These are phyloP conservation scores for Sebastolobus alascanus DNA, from an alignment of 2,797 vertebrate genomes.

Conservation along the genomic window DNA sequence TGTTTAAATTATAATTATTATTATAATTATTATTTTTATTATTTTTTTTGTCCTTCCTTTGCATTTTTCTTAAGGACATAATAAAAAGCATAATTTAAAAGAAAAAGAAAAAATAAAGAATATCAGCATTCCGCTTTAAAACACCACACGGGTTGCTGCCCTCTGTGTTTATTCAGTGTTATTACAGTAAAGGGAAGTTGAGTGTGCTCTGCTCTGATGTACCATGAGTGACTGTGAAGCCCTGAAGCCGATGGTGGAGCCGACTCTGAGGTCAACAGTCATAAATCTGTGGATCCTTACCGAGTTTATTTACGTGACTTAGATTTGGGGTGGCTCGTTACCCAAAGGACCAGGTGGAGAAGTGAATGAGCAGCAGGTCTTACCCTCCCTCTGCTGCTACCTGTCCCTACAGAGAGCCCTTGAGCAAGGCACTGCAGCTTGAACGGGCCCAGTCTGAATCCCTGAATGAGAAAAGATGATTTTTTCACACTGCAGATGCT, in stretches of 20 bases:
- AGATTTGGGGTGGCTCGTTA: conserved; percentile 26
- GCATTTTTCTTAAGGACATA: too few relatives aligned
- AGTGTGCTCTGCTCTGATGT: neutral
- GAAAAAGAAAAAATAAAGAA: too few relatives aligned
- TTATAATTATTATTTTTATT: too few relatives aligned
- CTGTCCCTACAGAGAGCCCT: neutral
- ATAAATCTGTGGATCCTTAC: conserved; percentile 3
- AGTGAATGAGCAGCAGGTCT: neutral
- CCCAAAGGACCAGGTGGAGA: conserved; percentile 27
- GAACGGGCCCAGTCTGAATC: neutral
- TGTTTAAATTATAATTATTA: too few relatives aligned
- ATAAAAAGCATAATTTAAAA: too few relatives aligned
- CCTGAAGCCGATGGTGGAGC: conserved; percentile 41
- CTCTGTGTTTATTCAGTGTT: neutral
- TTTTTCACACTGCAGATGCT: too few relatives aligned
- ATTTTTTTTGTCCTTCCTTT: too few relatives aligned
- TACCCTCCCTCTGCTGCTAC: fast-evolving
- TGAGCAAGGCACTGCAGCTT: conserved; percentile 21
- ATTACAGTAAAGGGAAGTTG: fast-evolving
- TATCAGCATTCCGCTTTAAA: neutral
- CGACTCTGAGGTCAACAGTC: conserved; percentile 22
- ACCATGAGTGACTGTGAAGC: neutral
- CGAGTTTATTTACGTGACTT: conserved; percentile 1
- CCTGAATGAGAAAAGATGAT: neutral
- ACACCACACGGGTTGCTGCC: neutral